Evolutionary conservation across 2,888 invertebrate species (phyloP).

Genomic region (Escarpia spicata): DNA sequence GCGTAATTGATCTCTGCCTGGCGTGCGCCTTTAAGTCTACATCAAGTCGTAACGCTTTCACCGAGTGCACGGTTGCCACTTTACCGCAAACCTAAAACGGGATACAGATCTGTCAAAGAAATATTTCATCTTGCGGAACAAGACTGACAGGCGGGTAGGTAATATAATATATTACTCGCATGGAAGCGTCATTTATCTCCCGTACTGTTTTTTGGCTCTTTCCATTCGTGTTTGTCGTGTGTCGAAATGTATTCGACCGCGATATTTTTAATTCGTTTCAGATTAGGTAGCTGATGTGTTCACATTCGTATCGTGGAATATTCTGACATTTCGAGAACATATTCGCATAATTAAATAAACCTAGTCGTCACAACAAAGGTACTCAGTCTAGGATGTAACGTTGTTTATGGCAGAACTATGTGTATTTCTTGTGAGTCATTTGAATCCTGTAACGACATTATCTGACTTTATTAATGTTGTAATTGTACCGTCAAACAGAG

Average conservation of each 20-base stretch:
- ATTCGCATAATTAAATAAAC: not conserved
- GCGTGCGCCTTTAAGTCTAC: not conserved
- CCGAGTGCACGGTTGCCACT: not conserved
- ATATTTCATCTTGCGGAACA: not conserved
- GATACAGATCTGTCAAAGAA: constrained; percentile 6
- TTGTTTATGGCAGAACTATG: not conserved
- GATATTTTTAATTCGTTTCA: not conserved
- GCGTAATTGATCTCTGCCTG: not conserved
- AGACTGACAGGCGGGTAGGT: not conserved
- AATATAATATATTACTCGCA: constrained; percentile 2
- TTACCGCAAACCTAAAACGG: not conserved
- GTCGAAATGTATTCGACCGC: not conserved
- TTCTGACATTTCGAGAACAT: not conserved
- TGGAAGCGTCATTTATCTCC: not conserved
- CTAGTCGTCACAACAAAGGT: not conserved
- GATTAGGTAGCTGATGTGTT: not conserved
- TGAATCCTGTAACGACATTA: not conserved
- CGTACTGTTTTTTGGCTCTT: not conserved
- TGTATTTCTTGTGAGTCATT: not conserved
- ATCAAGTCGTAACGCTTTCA: not conserved
- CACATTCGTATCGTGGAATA: not conserved
- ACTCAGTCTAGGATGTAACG: not conserved
- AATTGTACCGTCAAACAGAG: not conserved
- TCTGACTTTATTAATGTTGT: not conserved
- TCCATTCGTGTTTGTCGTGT: not conserved